Base-by-base conservation (phyloP, 1,140 invertebrate genomes). In the Chironomus tepperi region DNA sequence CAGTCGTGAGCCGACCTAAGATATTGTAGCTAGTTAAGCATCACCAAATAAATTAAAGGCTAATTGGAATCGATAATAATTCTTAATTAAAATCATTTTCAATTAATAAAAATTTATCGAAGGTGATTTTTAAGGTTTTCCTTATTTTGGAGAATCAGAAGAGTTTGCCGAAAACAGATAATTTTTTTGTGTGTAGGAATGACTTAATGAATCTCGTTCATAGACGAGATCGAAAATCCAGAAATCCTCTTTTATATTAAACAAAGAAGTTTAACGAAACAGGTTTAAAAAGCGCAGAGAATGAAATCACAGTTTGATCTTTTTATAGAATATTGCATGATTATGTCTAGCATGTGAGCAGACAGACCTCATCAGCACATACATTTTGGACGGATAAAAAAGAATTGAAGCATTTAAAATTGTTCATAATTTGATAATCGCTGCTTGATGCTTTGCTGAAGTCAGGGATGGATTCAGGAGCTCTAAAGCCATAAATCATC, bases 271-370 rank as follows among this genome's bases (percentile, higher is more conserved):
- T 34, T 34, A 34, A 34, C n/a, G 12, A 57, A 57, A 57, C 47
- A 19, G 18, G 19, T 70, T 21, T 70, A 7, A 18, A 65, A 70
- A 21, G 24, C 24, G 16, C n/a, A 16, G n/a, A 67, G 18, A 70
- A 70, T 70, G 65, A 70, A 70, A 70, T 70, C 65, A 21, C 65
- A 70, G 65, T 70, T 70, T 70, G 65, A 70, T 70, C 65, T 70
- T 70, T n/a, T n/a, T 10, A 57, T 57, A 12, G 47, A n/a, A 57
- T n/a, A 57, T 12, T 57, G 10, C n/a, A 57, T 10, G n/a, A 57
- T 57, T 57, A n/a, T 57, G 47, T 57, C n/a, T 10, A n/a, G 9
- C 24, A 34, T 34, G 24, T 34, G 1, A 34, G 24, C 5, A 34
- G 24, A 34, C 24, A 34, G 24, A 5, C 24, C 1, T 34, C 24